Conservation (phyloP, 2,888 invertebrate genomes). For the Netelia fuscicornis region DNA sequence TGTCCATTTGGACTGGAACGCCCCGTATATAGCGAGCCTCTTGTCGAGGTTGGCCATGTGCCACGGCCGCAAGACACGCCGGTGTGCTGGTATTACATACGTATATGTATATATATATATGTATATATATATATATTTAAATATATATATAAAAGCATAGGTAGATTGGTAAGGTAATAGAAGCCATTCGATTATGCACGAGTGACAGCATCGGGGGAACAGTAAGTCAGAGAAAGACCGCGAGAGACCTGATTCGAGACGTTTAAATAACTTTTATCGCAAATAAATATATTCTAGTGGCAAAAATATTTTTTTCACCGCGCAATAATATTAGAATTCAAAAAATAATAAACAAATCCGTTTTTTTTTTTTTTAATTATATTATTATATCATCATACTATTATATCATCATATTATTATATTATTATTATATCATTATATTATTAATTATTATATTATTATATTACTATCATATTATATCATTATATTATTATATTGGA, state of each 20-base stretch:
- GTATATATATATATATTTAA: constrained; percentile 20
- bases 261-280: neutral
- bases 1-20: too few relatives aligned
- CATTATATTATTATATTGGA: too few relatives aligned
- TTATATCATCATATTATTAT: too few relatives aligned
- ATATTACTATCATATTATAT: too few relatives aligned
- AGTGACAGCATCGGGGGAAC: constrained; percentile 56
- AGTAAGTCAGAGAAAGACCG: neutral
- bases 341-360: too few relatives aligned
- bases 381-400: too few relatives aligned
- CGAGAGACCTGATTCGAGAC: neutral
- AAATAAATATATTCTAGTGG: neutral
- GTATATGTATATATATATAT: neutral
- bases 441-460: too few relatives aligned
- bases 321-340: neutral
- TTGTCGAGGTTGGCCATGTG: constrained; percentile 49
- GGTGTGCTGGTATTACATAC: constrained; percentile 21
- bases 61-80: constrained; percentile 59
- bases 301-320: neutral
- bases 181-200: constrained; percentile 63
- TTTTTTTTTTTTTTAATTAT: too few relatives aligned
- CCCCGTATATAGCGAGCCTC: neutral
- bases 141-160: constrained; percentile 34
- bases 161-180: constrained; percentile 52
- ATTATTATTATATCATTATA: too few relatives aligned